phyloP scores from a whole-genome alignment of 1,140 invertebrate genomes.

The Drosophila subobscura region DNA sequence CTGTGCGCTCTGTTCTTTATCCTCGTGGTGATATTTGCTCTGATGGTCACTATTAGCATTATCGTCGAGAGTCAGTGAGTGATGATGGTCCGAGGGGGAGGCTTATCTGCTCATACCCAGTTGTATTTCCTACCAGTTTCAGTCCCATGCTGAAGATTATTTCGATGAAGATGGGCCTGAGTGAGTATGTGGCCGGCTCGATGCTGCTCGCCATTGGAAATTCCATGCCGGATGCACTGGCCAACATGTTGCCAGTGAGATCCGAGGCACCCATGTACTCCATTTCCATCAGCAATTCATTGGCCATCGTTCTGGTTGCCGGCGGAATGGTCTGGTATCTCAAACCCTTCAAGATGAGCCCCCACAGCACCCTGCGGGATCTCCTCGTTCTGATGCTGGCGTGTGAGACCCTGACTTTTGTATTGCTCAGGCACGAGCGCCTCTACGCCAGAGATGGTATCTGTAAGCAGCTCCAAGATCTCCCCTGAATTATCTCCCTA shows the following conservation, averaged over 20 bases:
- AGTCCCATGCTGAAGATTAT: constrained; percentile 89
- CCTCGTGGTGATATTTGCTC: rapidly evolving
- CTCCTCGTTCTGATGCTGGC: constrained; percentile 33
- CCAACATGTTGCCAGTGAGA: constrained; percentile 66
- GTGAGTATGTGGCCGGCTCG: constrained; percentile 90
- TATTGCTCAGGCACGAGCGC: neutral
- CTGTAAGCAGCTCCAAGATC: too few relatives aligned
- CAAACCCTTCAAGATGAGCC: constrained; percentile 32
- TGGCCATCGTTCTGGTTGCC: constrained; percentile 33
- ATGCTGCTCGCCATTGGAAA: constrained; percentile 92
- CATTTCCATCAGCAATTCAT: constrained; percentile 16
- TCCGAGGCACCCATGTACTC: constrained; percentile 1
- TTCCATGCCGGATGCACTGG: constrained; percentile 91
- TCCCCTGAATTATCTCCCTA: too few relatives aligned
- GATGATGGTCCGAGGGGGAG: neutral
- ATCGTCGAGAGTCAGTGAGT: constrained; percentile 31
- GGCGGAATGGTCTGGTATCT: constrained; percentile 41
- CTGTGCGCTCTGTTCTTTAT: too few relatives aligned
- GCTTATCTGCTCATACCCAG: too few relatives aligned
- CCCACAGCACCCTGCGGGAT: constrained; percentile 19
- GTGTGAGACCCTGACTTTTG: neutral
- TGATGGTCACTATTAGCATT: too few relatives aligned
- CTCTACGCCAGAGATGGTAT: too few relatives aligned
- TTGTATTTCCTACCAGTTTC: constrained; percentile 84
- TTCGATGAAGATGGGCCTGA: constrained; percentile 87